Percentiles rank a stretch among this genome's conserved stretches.
Evolutionary conservation across 2,797 vertebrate species (phyloP).

Genomic region (Rhinatrema bivittatum): DNA sequence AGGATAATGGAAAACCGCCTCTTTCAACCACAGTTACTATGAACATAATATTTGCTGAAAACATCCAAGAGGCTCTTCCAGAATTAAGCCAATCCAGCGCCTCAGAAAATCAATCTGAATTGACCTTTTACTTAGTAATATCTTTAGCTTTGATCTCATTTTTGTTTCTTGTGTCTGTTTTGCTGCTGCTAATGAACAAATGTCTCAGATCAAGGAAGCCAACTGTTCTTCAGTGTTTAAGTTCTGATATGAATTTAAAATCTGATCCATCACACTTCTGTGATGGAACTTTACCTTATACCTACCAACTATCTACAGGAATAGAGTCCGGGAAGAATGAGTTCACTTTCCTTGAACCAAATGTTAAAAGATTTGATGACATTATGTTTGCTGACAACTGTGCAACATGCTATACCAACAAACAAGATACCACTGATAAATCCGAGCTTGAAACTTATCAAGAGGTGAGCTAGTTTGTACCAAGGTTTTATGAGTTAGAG

Average conservation of each 20-base stretch:
- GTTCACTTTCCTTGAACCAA: constrained; percentile 21
- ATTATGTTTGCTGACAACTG: no score
- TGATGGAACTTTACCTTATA: constrained; percentile 23
- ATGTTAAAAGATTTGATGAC: neutral
- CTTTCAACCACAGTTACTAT: constrained; percentile 12
- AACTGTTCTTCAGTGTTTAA: neutral
- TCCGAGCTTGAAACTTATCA: no score
- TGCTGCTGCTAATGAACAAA: constrained; percentile 1
- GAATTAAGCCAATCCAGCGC: constrained; percentile 16
- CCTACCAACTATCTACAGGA: constrained; percentile 26
- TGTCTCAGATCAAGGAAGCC: neutral
- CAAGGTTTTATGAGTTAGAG: no score
- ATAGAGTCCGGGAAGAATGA: constrained; percentile 9
- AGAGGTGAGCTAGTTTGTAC: no score
- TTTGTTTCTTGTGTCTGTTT: constrained; percentile 2
- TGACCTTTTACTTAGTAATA: constrained; percentile 6
- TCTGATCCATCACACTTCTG: constrained; percentile 9
- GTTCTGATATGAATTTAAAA: neutral
- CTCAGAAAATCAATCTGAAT: neutral
- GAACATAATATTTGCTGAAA: constrained; percentile 12
- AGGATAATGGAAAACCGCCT: constrained; percentile 16
- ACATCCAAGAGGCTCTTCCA: constrained; percentile 13
- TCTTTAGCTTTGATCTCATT: constrained; percentile 6
- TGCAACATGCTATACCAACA: no score
- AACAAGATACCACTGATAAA: no score